These are phyloP conservation scores for Bos taurus DNA, from an alignment of 2,113 vertebrate species.

Conservation along the genomic window DNA sequence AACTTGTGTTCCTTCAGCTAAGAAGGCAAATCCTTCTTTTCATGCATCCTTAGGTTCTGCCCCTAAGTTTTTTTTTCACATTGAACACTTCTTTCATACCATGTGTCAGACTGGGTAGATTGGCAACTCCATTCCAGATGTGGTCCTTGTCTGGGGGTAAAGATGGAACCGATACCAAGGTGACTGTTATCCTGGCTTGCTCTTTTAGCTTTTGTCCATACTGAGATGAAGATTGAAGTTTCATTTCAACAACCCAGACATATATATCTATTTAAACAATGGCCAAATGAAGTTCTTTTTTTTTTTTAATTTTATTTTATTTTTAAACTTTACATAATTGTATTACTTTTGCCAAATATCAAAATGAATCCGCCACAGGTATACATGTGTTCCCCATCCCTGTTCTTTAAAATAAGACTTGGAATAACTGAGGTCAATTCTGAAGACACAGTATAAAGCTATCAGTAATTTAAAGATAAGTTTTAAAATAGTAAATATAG, in stretches of 20 bases:
- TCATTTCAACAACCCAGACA: not conserved
- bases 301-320: too few species aligned
- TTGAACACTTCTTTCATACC: not conserved
- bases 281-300: not conserved
- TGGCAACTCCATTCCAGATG: not conserved
- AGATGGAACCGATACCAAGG: not conserved
- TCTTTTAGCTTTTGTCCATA: not conserved
- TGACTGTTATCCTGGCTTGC: not conserved
- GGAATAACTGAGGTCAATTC: not conserved
- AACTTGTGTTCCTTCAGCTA: not conserved
- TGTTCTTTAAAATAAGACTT: not conserved
- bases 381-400: too few species aligned
- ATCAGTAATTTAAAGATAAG: not conserved
- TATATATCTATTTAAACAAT: not conserved
- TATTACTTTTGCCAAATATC: too few species aligned
- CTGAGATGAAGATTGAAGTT: not conserved
- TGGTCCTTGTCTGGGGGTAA: not conserved
- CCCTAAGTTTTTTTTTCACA: not conserved
- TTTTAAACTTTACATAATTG: too few species aligned
- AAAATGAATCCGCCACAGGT: too few species aligned
- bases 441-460: not conserved
- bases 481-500: not conserved
- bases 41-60: not conserved
- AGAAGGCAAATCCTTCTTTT: not conserved
- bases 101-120: not conserved